These are phyloP conservation scores for Microcebus ravelobensis DNA, from an alignment of 2,113 vertebrate species.

Conservation along the genomic window DNA sequence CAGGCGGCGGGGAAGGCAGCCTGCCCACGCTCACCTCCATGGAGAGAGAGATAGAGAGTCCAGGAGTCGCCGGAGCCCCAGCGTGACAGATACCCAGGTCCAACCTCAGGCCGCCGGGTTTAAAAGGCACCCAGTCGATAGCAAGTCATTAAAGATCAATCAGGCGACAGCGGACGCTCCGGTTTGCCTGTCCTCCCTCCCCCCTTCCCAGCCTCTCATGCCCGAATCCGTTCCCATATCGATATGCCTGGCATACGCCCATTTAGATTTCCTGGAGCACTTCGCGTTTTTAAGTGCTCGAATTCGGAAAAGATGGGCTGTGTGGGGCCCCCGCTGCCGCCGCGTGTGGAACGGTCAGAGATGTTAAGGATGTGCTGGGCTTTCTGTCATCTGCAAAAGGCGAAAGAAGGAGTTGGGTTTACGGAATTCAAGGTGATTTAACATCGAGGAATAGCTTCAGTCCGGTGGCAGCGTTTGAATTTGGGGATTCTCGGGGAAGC, in stretches of 20 bases:
- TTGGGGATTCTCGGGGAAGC: not conserved
- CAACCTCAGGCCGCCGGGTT: conserved; percentile 82
- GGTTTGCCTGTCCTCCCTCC: conserved; percentile 83
- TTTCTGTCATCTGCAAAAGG: conserved; percentile 82
- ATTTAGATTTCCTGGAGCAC: conserved; percentile 88
- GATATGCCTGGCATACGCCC: conserved; percentile 86
- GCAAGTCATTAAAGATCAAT: conserved; percentile 89
- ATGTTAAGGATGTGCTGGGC: conserved; percentile 80
- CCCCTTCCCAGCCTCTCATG: conserved; percentile 81
- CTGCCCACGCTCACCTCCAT: not conserved
- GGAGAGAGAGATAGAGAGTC: conserved; percentile 55
- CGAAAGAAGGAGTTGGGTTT: conserved; percentile 81
- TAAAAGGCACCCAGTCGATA: conserved; percentile 87
- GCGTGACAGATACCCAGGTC: conserved; percentile 75
- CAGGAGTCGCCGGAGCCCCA: conserved; percentile 56
- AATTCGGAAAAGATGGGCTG: conserved; percentile 85
- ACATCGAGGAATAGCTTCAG: conserved; percentile 72
- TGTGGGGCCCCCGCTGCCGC: conserved; percentile 68
- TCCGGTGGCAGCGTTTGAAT: conserved; percentile 61
- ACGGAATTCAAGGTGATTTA: conserved; percentile 82
- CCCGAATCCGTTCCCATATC: conserved; percentile 86
- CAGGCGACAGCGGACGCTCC: conserved; percentile 77
- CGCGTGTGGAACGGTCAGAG: conserved; percentile 76
- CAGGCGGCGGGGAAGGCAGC: conserved; percentile 45
- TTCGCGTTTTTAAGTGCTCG: conserved; percentile 86